Conservation (phyloP, 2,797 vertebrate species). For the Macropus fuliginosus region DNA sequence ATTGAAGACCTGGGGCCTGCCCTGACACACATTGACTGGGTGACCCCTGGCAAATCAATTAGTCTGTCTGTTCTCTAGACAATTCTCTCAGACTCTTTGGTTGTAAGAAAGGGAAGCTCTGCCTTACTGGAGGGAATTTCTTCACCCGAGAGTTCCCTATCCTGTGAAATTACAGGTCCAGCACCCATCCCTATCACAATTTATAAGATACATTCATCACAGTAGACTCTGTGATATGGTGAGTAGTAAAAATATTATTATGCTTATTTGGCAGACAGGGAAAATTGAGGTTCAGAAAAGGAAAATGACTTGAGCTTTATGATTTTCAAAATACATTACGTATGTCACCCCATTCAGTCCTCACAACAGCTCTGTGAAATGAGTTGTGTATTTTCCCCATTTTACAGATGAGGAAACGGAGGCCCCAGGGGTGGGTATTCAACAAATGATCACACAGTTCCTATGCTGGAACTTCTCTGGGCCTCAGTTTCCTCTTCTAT, state of each 20-base stretch:
- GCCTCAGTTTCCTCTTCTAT: no score
- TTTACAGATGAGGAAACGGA: no score
- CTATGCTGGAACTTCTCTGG: no score
- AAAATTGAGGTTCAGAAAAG: not conserved
- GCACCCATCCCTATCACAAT: not conserved
- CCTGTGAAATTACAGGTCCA: not conserved
- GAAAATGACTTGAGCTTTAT: no score
- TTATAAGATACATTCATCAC: not conserved
- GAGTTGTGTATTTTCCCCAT: no score
- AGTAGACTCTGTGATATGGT: not conserved
- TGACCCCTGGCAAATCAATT: not conserved
- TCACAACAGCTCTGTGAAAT: no score
- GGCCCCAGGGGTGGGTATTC: no score
- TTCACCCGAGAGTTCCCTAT: not conserved
- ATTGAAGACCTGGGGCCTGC: not conserved
- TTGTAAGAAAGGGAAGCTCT: not conserved
- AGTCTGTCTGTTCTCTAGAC: not conserved
- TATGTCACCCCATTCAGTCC: no score
- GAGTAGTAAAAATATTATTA: not conserved
- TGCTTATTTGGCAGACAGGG: not conserved
- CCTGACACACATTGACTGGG: not conserved
- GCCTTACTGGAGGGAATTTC: not conserved
- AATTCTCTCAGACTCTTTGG: not conserved
- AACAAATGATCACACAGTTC: no score
- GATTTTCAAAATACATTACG: no score